These are phyloP conservation scores for Sepioteuthis lessoniana DNA, from an alignment of 2,888 invertebrate species.

Conservation along the genomic window DNA sequence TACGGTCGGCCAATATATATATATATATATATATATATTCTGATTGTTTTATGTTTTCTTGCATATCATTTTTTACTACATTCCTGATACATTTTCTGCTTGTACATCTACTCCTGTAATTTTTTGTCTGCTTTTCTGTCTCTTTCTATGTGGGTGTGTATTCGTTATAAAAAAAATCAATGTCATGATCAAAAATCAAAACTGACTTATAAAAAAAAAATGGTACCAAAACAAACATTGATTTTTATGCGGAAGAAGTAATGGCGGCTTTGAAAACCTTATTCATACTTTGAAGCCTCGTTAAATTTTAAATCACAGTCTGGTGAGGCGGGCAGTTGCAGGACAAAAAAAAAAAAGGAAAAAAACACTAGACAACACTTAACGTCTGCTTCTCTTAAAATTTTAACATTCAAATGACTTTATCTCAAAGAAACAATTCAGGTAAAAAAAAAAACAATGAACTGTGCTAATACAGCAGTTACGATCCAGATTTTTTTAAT, in stretches of 20 bases:
- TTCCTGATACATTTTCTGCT: background rate
- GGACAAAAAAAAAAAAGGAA: background rate
- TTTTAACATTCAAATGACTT: background rate
- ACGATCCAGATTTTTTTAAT: background rate
- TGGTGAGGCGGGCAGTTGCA: constrained; percentile 5
- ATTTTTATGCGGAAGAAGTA: background rate
- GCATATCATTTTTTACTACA: background rate
- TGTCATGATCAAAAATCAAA: background rate
- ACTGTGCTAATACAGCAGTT: too few species aligned
- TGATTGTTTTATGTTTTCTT: background rate
- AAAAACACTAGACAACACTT: background rate
- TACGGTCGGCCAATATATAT: too few species aligned
- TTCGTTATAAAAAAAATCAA: background rate
- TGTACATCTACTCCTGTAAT: background rate
- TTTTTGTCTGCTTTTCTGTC: background rate
- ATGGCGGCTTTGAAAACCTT: background rate
- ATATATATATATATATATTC: background rate
- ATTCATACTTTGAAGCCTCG: background rate
- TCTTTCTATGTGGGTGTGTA: background rate
- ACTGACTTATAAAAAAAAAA: background rate
- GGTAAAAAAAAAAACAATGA: background rate
- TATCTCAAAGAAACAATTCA: background rate
- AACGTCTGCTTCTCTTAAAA: background rate
- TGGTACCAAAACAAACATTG: too few species aligned
- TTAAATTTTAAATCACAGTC: background rate